Evolutionary conservation across 2,888 invertebrate species (phyloP).

Genomic region (Coelopa pilipes): DNA sequence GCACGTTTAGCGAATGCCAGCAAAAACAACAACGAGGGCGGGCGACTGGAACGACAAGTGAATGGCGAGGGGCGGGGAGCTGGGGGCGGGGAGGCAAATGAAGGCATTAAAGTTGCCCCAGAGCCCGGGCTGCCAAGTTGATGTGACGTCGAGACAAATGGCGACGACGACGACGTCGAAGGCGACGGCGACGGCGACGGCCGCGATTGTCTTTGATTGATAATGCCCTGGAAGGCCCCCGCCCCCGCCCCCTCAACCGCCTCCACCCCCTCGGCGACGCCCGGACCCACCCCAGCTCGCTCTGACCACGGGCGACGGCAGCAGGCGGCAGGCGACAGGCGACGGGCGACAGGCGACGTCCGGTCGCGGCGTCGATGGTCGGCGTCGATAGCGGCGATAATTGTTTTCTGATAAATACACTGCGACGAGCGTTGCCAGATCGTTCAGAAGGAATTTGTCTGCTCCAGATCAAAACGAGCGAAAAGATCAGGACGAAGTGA

Average conservation of each 20-base stretch:
- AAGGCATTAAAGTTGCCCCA: constrained; percentile 5
- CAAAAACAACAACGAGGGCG: too few relatives aligned
- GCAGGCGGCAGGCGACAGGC: too few relatives aligned
- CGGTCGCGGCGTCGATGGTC: constrained; percentile 1
- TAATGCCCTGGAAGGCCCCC: constrained; percentile 7
- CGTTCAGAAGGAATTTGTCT: too few relatives aligned
- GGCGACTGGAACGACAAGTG: too few relatives aligned
- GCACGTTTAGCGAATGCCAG: constrained; percentile 16
- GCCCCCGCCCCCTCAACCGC: background rate
- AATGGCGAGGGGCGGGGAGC: too few relatives aligned
- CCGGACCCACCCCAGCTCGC: too few relatives aligned
- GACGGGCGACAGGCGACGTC: background rate
- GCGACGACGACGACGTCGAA: too few relatives aligned
- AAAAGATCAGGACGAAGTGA: too few relatives aligned
- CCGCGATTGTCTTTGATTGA: constrained; percentile 22
- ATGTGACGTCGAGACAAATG: constrained; percentile 17
- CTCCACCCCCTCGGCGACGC: background rate
- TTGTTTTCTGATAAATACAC: constrained; percentile 6
- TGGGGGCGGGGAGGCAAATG: background rate
- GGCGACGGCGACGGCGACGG: background rate
- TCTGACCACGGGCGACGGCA: too few relatives aligned
- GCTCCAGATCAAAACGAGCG: too few relatives aligned
- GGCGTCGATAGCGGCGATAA: background rate
- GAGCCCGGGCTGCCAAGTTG: constrained; percentile 23
- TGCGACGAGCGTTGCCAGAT: background rate